These are phyloP conservation scores for Anguilla marmorata DNA, from an alignment of 2,797 vertebrate genomes.

Conservation along the genomic window DNA sequence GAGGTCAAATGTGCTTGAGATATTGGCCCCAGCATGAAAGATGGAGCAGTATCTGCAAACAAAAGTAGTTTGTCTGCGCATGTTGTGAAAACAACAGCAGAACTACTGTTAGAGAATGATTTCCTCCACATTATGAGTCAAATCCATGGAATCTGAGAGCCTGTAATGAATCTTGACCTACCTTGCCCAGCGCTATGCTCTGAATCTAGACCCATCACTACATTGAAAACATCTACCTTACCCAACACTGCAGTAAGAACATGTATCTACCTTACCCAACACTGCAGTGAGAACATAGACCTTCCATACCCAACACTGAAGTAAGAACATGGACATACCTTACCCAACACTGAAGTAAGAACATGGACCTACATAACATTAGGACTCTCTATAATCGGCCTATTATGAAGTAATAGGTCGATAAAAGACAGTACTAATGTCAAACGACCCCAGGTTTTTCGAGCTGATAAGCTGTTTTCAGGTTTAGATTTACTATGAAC, in stretches of 20 bases:
- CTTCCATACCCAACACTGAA: not conserved
- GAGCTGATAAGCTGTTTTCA: too few species aligned
- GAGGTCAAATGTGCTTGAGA: slow-evolving; percentile 17
- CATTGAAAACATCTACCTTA: not conserved
- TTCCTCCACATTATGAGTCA: not conserved
- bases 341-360: not conserved
- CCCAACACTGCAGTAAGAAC: not conserved
- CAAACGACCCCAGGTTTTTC: too few species aligned
- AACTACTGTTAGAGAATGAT: not conserved
- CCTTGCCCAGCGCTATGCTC: not conserved
- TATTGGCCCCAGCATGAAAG: not conserved
- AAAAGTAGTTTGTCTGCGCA: not conserved
- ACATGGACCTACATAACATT: not conserved
- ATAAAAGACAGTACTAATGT: too few species aligned
- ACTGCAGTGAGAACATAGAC: not conserved
- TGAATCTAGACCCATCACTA: not conserved
- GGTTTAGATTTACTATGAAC: too few species aligned
- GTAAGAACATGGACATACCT: not conserved
- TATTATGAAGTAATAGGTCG: too few species aligned
- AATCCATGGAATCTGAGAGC: not conserved
- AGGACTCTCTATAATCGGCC: too few species aligned
- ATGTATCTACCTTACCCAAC: not conserved
- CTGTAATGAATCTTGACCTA: not conserved
- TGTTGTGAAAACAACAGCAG: not conserved
- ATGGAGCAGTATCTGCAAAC: not conserved